These are phyloP conservation scores for Battus philenor DNA, from an alignment of 1,140 invertebrate genomes.

Conservation along the genomic window DNA sequence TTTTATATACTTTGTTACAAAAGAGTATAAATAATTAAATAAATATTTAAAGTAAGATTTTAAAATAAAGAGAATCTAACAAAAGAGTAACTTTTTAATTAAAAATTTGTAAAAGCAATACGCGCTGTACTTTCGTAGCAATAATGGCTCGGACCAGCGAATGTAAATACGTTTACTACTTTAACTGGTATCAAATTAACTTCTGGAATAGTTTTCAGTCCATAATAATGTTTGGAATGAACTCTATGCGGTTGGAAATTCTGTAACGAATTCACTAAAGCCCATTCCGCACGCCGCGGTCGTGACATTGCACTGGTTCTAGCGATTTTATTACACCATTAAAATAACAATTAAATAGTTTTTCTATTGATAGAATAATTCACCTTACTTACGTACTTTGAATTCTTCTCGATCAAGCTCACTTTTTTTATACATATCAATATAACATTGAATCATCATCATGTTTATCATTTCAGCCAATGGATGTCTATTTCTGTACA, in stretches of 20 bases:
- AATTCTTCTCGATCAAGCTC: too few species aligned
- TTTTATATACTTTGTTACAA: too few species aligned
- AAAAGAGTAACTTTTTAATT: constrained; percentile 1
- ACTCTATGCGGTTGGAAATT: constrained; percentile 12
- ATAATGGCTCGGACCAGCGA: constrained; percentile 1
- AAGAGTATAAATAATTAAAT: too few species aligned
- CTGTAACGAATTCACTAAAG: constrained; percentile 12
- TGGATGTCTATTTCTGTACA: too few species aligned
- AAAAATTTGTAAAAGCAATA: constrained; percentile 3
- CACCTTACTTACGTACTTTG: too few species aligned
- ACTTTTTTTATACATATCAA: too few species aligned
- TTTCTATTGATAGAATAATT: too few species aligned
- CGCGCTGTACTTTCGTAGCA: neutral
- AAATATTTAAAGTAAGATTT: too few species aligned
- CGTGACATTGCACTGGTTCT: constrained; percentile 5
- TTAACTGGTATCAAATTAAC: constrained; percentile 13
- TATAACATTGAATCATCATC: too few species aligned
- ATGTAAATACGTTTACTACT: constrained; percentile 10
- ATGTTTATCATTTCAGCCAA: too few species aligned
- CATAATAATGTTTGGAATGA: constrained; percentile 17
- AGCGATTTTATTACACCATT: constrained; percentile 12
- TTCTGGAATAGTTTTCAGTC: constrained; percentile 14
- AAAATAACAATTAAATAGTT: neutral
- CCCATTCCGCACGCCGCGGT: constrained; percentile 11
- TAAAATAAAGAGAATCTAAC: neutral